phyloP scores from a whole-genome alignment of 2,797 vertebrate genomes.

The Schizopygopsis malacanthus region DNA sequence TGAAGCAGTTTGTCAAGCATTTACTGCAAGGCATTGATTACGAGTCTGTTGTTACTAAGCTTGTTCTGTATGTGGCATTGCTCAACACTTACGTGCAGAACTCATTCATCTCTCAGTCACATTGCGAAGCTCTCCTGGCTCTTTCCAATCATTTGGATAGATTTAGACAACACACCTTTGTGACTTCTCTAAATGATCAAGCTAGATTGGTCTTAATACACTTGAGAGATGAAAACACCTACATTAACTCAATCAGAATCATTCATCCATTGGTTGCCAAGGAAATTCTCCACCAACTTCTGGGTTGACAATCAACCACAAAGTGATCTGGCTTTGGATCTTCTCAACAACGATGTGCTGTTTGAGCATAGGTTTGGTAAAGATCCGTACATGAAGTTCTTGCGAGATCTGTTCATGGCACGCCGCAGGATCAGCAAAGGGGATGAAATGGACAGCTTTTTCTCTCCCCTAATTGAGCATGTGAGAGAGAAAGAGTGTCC shows the following conservation, averaged over 20 bases:
- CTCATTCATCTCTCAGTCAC: slow-evolving; percentile 83
- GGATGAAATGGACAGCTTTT: slow-evolving; percentile 77
- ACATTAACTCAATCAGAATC: slow-evolving; percentile 80
- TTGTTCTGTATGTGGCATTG: slow-evolving; percentile 83
- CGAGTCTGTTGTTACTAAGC: slow-evolving; percentile 67
- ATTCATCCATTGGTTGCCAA: slow-evolving; percentile 84
- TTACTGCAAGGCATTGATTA: slow-evolving; percentile 78
- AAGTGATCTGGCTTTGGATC: slow-evolving; percentile 76
- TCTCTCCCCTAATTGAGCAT: slow-evolving; percentile 85
- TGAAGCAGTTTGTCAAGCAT: slow-evolving; percentile 76
- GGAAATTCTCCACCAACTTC: slow-evolving; percentile 83
- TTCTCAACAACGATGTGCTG: slow-evolving; percentile 76
- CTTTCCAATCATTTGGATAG: slow-evolving; percentile 65
- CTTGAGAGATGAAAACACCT: slow-evolving; percentile 78
- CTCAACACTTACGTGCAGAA: slow-evolving; percentile 84
- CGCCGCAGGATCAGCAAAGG: slow-evolving; percentile 80
- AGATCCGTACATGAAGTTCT: slow-evolving; percentile 76
- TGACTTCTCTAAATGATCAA: slow-evolving; percentile 74
- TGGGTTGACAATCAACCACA: slow-evolving; percentile 68
- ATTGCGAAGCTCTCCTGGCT: slow-evolving; percentile 81
- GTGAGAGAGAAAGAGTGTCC: slow-evolving; percentile 69
- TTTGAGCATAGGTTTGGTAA: slow-evolving; percentile 84
- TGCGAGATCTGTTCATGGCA: slow-evolving; percentile 81
- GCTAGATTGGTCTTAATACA: slow-evolving; percentile 83
- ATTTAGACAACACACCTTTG: slow-evolving; percentile 74